These are phyloP conservation scores for Linnaemya tessellans DNA, from an alignment of 2,888 invertebrate species.

Conservation along the genomic window DNA sequence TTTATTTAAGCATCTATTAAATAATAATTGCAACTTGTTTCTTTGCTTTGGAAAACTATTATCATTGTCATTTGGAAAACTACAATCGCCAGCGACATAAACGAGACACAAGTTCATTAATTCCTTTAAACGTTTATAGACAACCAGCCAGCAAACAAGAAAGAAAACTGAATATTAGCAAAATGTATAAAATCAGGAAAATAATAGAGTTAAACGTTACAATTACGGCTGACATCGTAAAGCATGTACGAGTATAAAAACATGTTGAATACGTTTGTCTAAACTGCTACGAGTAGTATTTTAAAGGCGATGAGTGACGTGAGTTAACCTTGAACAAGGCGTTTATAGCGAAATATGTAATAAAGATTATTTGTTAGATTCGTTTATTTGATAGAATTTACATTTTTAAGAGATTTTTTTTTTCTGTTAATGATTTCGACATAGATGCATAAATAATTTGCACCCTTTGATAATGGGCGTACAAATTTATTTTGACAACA, in stretches of 20 bases:
- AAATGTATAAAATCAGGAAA: slow-evolving; percentile 26
- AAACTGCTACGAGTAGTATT: slow-evolving; percentile 17
- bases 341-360: background rate
- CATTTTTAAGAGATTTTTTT: background rate
- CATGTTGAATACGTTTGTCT: slow-evolving; percentile 2
- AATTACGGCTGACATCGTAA: background rate
- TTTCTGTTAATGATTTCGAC: slow-evolving; percentile 22
- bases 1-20: slow-evolving; percentile 2
- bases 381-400: slow-evolving; percentile 43
- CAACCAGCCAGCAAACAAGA: background rate
- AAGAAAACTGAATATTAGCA: background rate
- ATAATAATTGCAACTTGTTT: slow-evolving; percentile 5
- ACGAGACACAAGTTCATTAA: slow-evolving; percentile 42
- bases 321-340: slow-evolving; percentile 46
- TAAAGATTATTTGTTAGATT: slow-evolving; percentile 22
- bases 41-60: slow-evolving; percentile 15
- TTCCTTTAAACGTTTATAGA: slow-evolving; percentile 14
- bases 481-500: slow-evolving; percentile 36
- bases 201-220: slow-evolving; percentile 5
- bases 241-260: background rate
- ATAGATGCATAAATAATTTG: slow-evolving; percentile 53
- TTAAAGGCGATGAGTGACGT: background rate
- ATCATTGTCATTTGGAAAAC: slow-evolving; percentile 17
- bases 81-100: slow-evolving; percentile 16
- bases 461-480: slow-evolving; percentile 43